Evolutionary conservation across 2,797 vertebrate genomes (phyloP), one percentile per base, ranked within the genome.

Genomic region (Coccyzus lansbergi): DNA sequence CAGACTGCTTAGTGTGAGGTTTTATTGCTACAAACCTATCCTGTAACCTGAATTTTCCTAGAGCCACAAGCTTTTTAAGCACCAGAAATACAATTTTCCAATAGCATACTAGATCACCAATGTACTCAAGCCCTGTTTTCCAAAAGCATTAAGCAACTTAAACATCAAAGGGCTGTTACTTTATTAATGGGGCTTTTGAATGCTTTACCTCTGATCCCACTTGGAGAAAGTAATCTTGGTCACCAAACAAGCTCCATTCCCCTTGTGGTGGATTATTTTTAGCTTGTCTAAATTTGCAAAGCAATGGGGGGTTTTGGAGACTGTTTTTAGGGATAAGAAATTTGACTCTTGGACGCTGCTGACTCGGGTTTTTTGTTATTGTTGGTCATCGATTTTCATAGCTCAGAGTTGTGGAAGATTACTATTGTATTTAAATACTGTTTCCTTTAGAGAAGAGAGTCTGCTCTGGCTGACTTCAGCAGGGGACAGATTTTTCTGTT

Each of bases 401-500:
- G 48, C 58, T 59, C 21, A 17, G 40, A 44, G 46, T 64, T 77
- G 64, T n/a, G 53, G 18, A 60, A 33, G 40, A 46, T 84, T 44
- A 24, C 60, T 83, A 0, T 86, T 83, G 10, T 44, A 36, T 65
- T 74, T 85, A 53, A 87, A 58, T 0, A 2, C 38, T 67, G 24
- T 68, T 90, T 83, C 42, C 42, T 77, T 58, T 59, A 48, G 49
- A 76, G 36, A 67, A 56, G 76, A 60, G 28, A 63, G 59, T n/a
- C 59, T 60, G 76, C 52, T 81, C 59, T 68, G 59, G 67, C 71
- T 68, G 78, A 22, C 34, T 90, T 13, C 89, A 86, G 92, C 70
- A 67, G 96, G 85, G 48, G 33, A 88, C 21, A 42, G 59, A 9
- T 87, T 93, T 70, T 85, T 86, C 83, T 70, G 42, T 79, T 91